phyloP scores from a whole-genome alignment of 2,888 invertebrate genomes.

The Alloscopus bannaensis region DNA sequence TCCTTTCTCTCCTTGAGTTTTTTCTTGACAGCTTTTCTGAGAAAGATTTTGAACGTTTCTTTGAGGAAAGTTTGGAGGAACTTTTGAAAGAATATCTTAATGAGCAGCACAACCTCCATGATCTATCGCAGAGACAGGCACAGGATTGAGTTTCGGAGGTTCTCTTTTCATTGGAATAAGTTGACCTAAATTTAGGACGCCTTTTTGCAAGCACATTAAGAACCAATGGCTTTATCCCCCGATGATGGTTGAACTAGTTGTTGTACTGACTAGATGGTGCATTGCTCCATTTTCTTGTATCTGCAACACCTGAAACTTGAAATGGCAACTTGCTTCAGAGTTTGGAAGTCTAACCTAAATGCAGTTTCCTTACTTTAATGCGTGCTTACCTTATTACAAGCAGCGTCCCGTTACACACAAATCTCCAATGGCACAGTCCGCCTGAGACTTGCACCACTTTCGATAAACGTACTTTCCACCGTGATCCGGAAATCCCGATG shows the following conservation, averaged over 20 bases:
- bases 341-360: too few species aligned
- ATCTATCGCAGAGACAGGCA: conserved; percentile 31
- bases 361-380: too few species aligned
- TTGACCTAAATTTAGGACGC: background rate
- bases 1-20: conserved; percentile 46
- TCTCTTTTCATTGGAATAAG: conserved; percentile 7
- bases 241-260: too few species aligned
- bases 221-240: too few species aligned
- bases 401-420: conserved; percentile 59
- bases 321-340: too few species aligned
- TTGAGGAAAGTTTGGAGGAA: conserved; percentile 65
- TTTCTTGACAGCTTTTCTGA: conserved; percentile 60
- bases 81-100: conserved; percentile 64
- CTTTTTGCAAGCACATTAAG: too few species aligned
- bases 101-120: conserved; percentile 56
- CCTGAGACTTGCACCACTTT: conserved; percentile 49
- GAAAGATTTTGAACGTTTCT: conserved; percentile 63
- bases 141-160: background rate
- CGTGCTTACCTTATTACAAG: too few species aligned
- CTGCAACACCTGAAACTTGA: too few species aligned
- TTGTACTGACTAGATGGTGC: too few species aligned
- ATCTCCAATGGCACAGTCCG: conserved; percentile 54
- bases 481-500: conserved; percentile 20
- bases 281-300: too few species aligned
- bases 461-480: conserved; percentile 20